Evolutionary conservation across 2,888 invertebrate genomes (phyloP).

Genomic region (Cosmopolites sordidus): DNA sequence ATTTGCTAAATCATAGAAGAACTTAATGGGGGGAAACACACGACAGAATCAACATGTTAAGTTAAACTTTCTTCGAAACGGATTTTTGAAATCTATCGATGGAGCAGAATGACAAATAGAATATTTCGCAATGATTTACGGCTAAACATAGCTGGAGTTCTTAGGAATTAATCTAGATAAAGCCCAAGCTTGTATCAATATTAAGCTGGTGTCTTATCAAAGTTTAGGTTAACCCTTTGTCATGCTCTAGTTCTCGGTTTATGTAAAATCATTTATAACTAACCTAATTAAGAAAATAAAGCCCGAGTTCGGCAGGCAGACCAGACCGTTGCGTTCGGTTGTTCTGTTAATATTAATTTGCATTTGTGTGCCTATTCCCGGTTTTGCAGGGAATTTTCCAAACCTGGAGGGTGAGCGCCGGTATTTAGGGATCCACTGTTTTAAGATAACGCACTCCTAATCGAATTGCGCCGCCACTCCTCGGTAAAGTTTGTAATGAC

Average conservation of each 20-base stretch:
- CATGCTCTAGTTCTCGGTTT: slow-evolving; percentile 23
- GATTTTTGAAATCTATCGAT: no score
- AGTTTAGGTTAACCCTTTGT: slow-evolving; percentile 16
- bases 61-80: no score
- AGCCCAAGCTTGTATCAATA: slow-evolving; percentile 1
- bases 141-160: neutral
- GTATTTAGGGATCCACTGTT: slow-evolving; percentile 11
- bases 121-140: neutral
- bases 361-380: slow-evolving; percentile 17
- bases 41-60: no score
- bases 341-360: slow-evolving; percentile 24
- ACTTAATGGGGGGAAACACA: no score
- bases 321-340: slow-evolving; percentile 8
- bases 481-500: slow-evolving; percentile 16
- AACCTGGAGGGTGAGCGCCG: slow-evolving; percentile 8
- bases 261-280: slow-evolving; percentile 27
- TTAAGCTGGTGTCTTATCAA: neutral
- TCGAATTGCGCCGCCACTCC: slow-evolving; percentile 15
- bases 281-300: slow-evolving; percentile 26
- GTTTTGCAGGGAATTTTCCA: slow-evolving; percentile 16
- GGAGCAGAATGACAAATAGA: neutral
- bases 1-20: no score
- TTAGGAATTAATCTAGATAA: slow-evolving; percentile 1
- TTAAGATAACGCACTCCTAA: slow-evolving; percentile 14
- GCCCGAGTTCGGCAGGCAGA: slow-evolving; percentile 17